Conservation (phyloP, 2,113 vertebrate genomes). For the Axis porcinus region DNA sequence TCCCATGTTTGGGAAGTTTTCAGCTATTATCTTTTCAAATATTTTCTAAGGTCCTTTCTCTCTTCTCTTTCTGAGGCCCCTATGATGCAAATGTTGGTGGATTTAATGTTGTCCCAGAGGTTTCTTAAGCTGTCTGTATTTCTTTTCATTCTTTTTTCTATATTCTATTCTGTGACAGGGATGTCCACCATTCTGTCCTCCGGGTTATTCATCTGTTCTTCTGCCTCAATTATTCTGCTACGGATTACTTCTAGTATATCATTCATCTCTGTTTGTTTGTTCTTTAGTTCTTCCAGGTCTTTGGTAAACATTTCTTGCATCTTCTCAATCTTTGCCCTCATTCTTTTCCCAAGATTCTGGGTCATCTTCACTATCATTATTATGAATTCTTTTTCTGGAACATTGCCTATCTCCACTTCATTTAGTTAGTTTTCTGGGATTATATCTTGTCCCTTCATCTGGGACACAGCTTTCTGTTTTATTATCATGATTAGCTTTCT, state of each 20-base stretch:
- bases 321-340: background rate
- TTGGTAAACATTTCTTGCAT: background rate
- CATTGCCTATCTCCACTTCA: background rate
- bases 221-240: background rate
- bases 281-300: background rate
- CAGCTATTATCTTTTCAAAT: background rate
- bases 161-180: background rate
- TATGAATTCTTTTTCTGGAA: background rate
- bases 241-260: background rate
- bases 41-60: background rate
- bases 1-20: background rate
- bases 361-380: background rate
- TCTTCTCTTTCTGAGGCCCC: background rate
- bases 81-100: background rate
- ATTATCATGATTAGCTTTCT: background rate
- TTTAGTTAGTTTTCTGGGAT: background rate
- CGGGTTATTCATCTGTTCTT: background rate
- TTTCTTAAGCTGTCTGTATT: background rate
- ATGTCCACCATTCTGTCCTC: background rate
- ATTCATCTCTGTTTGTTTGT: background rate
- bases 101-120: background rate
- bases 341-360: background rate
- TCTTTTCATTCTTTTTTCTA: background rate
- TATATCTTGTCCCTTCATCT: background rate
- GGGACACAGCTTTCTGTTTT: background rate